Percentiles rank a stretch among this genome's conserved stretches.
phyloP scores from a whole-genome alignment of 2,888 invertebrate genomes.

The Heliconius erato region DNA sequence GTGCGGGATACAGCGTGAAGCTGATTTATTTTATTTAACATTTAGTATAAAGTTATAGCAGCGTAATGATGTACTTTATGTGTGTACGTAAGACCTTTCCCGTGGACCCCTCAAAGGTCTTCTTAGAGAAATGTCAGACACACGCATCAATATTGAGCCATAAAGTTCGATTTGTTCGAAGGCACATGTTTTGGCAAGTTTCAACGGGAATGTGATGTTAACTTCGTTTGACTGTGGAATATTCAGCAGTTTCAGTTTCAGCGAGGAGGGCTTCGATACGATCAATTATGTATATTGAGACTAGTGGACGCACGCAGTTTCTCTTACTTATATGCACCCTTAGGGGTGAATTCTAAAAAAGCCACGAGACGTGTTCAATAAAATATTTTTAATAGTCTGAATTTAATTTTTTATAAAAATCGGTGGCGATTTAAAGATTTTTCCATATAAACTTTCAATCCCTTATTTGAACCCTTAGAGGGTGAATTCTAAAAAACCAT shows the following conservation, averaged over 20 bases:
- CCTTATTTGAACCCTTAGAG: too few species aligned
- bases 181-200: constrained; percentile 62
- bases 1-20: too few species aligned
- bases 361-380: too few species aligned
- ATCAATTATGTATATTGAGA: background rate
- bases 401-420: too few species aligned
- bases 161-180: constrained; percentile 72
- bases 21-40: too few species aligned
- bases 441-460: too few species aligned
- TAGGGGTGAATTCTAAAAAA: too few species aligned
- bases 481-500: too few species aligned
- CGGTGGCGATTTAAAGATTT: too few species aligned
- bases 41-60: constrained; percentile 20
- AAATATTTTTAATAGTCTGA: too few species aligned
- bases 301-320: too few species aligned
- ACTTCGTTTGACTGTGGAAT: constrained; percentile 53
- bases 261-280: background rate
- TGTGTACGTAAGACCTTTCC: constrained; percentile 28
- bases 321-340: too few species aligned
- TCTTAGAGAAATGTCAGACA: constrained; percentile 78
- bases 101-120: constrained; percentile 64
- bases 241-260: constrained; percentile 5
- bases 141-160: constrained; percentile 81
- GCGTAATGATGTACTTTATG: constrained; percentile 3
- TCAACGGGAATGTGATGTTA: constrained; percentile 62